phyloP scores from a whole-genome alignment of 2,113 vertebrate genomes.

The Epinephelus fuscoguttatus region DNA sequence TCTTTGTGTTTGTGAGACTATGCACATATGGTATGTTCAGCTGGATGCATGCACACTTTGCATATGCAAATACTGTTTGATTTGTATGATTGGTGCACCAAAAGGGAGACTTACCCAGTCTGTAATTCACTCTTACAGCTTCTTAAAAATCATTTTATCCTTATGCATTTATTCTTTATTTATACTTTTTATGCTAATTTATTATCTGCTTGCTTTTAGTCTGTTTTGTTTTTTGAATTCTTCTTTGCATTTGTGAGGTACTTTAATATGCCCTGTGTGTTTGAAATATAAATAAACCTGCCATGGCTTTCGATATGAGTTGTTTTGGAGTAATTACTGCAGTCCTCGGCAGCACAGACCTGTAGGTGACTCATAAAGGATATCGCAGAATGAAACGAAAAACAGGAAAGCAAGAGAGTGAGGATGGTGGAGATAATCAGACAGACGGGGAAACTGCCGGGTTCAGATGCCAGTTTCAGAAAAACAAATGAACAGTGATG shows the following conservation, averaged over 20 bases:
- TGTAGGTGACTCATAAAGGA: constrained; percentile 65
- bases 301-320: constrained; percentile 27
- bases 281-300: constrained; percentile 59
- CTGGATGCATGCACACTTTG: not conserved
- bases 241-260: constrained; percentile 3
- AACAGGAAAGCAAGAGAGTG: constrained; percentile 4
- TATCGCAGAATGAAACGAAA: constrained; percentile 30
- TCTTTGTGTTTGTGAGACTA: not conserved
- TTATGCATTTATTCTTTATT: constrained; percentile 3
- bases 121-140: not conserved
- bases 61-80: not conserved
- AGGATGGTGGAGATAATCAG: constrained; percentile 30
- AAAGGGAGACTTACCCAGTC: not conserved
- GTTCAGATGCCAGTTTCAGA: constrained; percentile 31
- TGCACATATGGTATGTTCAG: not conserved
- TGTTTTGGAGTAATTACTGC: constrained; percentile 55
- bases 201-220: not conserved
- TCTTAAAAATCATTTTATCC: not conserved
- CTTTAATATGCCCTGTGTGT: constrained; percentile 31
- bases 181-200: constrained; percentile 3
- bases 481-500: constrained; percentile 29
- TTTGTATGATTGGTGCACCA: not conserved
- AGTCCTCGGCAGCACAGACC: constrained; percentile 45
- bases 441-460: constrained; percentile 21
- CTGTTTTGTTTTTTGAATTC: constrained; percentile 18